Evolutionary conservation across 2,888 invertebrate species (phyloP), one percentile per base, ranked within the genome.

Genomic region (Leptothorax acervorum): DNA sequence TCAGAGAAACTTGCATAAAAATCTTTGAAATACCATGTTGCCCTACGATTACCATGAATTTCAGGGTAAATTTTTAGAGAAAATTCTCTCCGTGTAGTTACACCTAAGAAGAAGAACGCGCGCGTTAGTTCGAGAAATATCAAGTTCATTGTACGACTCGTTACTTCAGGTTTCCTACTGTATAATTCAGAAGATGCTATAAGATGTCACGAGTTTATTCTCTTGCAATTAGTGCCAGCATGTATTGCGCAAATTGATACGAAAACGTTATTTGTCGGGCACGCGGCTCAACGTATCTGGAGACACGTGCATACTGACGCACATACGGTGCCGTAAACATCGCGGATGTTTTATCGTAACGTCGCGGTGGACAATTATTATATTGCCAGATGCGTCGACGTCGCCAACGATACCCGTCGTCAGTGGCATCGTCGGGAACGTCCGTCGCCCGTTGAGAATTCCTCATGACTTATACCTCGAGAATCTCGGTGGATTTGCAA

Each of bases 401-500:
- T 63, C 23, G 45, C n/a, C 28, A 42, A 57, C 68, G 51, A 70
- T 70, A 55, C 4, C 55, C 53, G 42, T 76, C 68, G 31, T 42
- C 70, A 53, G 39, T 18, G 12, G 15, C 15, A 18, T 55, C 42
- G n/a, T 55, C 65, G 42, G 12, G 11, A 18, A 28, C 28, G 51
- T 53, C 35, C 28, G 15, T 28, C 31, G 74, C n/a, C 4, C 39
- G 57, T 62, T 15, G 31, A 55, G 55, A 57, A 31, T 70, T 42
- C 31, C 48, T 35, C 57, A 23, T 48, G 45, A 48, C 45, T 23
- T 23, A 23, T 23, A 18, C 5, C 57, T 48, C 57, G 42, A 11
- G 35, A 57, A 60, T 79, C 74, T 57, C 75, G 35, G 23, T 31
- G 74, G 79, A 73, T 73, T 79, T 79, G 70, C 45, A 31, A 28